Evolutionary conservation across 2,797 vertebrate genomes (phyloP), one percentile per base, ranked within the genome.

Genomic region (Scolopax bukidnonensis): DNA sequence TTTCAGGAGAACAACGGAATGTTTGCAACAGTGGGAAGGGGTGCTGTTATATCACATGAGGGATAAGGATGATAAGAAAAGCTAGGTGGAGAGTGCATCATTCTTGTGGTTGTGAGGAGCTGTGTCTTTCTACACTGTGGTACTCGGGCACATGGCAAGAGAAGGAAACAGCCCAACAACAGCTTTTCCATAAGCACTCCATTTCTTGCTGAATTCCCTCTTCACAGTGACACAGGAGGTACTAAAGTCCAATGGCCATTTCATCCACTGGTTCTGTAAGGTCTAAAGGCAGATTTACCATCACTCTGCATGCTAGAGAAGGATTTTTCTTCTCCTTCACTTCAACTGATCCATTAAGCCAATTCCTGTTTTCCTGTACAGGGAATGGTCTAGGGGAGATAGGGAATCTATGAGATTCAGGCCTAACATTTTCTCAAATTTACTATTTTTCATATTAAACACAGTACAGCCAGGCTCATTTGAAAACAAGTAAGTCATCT

Each of bases 41-140:
- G 15, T 64, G 32, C 33, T 82, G n/a, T 45, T 68, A 4, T 28
- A 60, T 57, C 32, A 40, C 14, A 54, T 3, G 3, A 43, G 12
- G 8, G 10, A 36, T 16, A 47, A 67, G 38, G 32, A 65, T 0
- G 0, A 24, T 10, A 74, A 8, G 20, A 79, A 61, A 92, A 76
- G 5, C 1, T 54, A 73, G 24, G 36, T 0, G 0, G n/a, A 64
- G 21, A 53, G 10, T 28, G 9, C 2, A 24, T 57, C 28, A 14
- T 43, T 70, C 51, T n/a, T 71, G 28, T 0, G 0, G 4, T 17
- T 76, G 41, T 0, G 2, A n/a, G 64, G 24, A 80, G 14, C 30
- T 59, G 9, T 0, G 0, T 69, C n/a, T 64, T 84, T 78, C 54
- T 65, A 28, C 15, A 4, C 8, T n/a, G 13, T 23, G 47, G 9